Conservation (phyloP, 2,113 vertebrate genomes). For the Stegastes partitus region DNA sequence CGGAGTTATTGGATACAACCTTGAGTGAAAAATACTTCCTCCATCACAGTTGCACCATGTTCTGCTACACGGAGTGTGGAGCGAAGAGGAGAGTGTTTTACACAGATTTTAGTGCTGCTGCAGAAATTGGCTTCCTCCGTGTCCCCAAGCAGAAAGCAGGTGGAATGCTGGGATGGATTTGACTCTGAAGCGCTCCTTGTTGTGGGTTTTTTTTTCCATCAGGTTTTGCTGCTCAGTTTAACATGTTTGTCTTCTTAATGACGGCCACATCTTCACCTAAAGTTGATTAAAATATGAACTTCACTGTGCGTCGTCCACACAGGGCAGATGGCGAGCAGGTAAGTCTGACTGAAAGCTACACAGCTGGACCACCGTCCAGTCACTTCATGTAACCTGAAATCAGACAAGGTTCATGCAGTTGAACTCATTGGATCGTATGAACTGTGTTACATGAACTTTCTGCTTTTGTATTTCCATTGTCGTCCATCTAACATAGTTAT, state of each 20-base stretch:
- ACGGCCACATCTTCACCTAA: not conserved
- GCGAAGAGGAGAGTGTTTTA: slow-evolving; percentile 4
- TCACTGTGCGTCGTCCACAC: no score
- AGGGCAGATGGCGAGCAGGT: no score
- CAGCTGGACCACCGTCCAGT: no score
- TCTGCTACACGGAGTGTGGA: slow-evolving; percentile 13
- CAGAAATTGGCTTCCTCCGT: not conserved
- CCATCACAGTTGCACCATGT: not conserved
- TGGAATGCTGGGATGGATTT: not conserved
- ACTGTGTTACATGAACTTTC: no score
- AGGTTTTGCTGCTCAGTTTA: not conserved
- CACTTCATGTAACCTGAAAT: no score
- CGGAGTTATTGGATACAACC: slow-evolving; percentile 29
- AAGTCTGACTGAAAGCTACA: no score
- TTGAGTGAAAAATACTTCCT: slow-evolving; percentile 42
- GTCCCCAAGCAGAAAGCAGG: not conserved
- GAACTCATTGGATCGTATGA: no score
- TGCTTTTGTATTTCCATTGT: no score
- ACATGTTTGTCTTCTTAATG: not conserved
- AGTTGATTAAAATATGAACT: no score
- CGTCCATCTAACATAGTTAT: no score
- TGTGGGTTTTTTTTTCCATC: not conserved
- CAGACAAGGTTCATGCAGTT: no score
- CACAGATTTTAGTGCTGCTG: not conserved
- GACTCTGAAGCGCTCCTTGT: not conserved